Evolutionary conservation across 1,140 invertebrate genomes (phyloP).

Genomic region (Calliphora vicina): DNA sequence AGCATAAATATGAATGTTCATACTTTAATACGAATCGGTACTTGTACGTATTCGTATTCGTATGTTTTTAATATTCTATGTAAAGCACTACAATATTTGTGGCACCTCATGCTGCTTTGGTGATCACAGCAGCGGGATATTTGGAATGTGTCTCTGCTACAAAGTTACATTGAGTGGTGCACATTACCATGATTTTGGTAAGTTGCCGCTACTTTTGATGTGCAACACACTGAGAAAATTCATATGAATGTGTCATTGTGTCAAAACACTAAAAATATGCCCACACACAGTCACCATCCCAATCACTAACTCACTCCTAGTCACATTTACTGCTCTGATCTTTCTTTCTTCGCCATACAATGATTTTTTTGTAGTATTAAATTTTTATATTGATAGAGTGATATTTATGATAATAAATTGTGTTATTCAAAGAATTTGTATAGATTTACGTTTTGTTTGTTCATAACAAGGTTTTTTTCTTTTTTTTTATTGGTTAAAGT

Average conservation of each 20-base stretch:
- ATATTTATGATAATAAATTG: conserved; percentile 6
- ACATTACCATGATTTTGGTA: not conserved
- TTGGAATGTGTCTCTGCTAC: not conserved
- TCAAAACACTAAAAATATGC: conserved; percentile 9
- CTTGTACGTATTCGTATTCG: not conserved
- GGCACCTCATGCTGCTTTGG: not conserved
- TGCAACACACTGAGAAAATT: not conserved
- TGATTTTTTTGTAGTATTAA: too few relatives aligned
- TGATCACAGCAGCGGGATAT: not conserved
- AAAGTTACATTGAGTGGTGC: not conserved
- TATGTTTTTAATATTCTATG: not conserved
- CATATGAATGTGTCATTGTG: conserved; percentile 11
- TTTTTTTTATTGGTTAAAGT: too few relatives aligned
- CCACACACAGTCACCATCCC: not conserved
- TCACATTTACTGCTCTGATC: not conserved
- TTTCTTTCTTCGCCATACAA: too few relatives aligned
- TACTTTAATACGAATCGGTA: not conserved
- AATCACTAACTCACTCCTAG: not conserved
- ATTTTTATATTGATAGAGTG: not conserved
- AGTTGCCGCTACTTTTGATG: conserved; percentile 8
- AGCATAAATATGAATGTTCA: not conserved
- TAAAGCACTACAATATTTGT: not conserved
- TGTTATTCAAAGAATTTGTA: not conserved
- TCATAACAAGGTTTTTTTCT: too few relatives aligned
- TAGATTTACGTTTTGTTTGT: not conserved